phyloP scores from a whole-genome alignment of 1,140 invertebrate genomes.

The Epicauta chinensis region DNA sequence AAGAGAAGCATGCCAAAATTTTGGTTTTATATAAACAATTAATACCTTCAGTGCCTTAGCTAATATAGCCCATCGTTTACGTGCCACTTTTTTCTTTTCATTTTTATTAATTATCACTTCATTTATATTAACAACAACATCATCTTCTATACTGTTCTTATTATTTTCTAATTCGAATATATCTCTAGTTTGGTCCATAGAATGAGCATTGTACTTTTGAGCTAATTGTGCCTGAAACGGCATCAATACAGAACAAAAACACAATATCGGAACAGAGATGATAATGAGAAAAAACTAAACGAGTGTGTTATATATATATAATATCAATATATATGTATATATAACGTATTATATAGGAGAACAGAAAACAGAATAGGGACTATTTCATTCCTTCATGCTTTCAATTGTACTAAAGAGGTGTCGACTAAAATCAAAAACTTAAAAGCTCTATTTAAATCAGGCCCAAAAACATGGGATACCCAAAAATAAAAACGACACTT shows the following conservation, averaged over 20 bases:
- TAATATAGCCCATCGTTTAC: constrained; percentile 62
- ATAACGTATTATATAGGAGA: neutral
- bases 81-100: constrained; percentile 46
- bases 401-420: constrained; percentile 1
- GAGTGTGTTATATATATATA: neutral
- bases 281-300: neutral
- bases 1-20: constrained; percentile 1
- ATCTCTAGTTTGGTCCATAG: constrained; percentile 38
- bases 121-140: constrained; percentile 27
- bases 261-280: no score
- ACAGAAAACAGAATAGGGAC: neutral
- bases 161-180: constrained; percentile 31
- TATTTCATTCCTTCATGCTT: constrained; percentile 18
- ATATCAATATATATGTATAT: neutral
- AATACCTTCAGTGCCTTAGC: constrained; percentile 54
- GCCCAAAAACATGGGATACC: constrained; percentile 1
- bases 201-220: constrained; percentile 24
- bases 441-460: constrained; percentile 8
- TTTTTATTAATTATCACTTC: constrained; percentile 30
- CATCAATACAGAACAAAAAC: neutral
- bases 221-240: constrained; percentile 7
- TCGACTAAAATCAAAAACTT: neutral
- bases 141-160: neutral
- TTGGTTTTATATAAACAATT: neutral
- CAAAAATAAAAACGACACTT: constrained; percentile 7